Conservation (phyloP, 2,113 vertebrate genomes). For the Pangasianodon gigas region DNA sequence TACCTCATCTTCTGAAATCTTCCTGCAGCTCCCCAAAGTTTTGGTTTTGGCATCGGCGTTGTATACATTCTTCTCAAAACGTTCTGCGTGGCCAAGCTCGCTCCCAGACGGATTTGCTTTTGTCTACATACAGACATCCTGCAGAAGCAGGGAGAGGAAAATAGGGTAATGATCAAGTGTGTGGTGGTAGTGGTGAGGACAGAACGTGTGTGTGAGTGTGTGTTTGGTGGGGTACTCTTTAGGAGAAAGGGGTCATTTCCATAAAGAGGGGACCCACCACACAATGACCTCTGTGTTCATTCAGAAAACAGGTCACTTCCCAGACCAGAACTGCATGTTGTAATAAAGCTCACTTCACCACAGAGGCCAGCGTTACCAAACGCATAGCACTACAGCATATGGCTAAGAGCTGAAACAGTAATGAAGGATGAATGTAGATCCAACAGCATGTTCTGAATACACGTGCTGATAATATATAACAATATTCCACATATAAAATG, state of each 20-base stretch:
- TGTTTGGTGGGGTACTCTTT: constrained; percentile 25
- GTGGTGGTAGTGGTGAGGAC: neutral
- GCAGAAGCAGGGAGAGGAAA: neutral
- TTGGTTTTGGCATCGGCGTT: constrained; percentile 6
- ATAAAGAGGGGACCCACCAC: constrained; percentile 31
- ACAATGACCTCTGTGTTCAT: constrained; percentile 54
- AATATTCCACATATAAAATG: neutral
- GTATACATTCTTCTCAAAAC: constrained; percentile 33
- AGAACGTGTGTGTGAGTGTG: constrained; percentile 19
- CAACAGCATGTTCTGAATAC: neutral
- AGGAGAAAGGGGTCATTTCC: constrained; percentile 28
- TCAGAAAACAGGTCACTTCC: constrained; percentile 41
- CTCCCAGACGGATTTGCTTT: constrained; percentile 32
- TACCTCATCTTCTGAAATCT: constrained; percentile 11
- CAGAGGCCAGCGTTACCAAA: neutral
- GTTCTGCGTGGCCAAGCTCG: constrained; percentile 6
- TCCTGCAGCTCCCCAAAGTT: neutral
- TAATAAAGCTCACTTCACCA: constrained; percentile 21
- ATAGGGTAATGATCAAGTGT: neutral
- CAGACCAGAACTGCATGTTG: neutral
- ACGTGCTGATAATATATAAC: neutral
- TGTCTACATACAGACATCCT: constrained; percentile 4
- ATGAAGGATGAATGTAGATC: neutral
- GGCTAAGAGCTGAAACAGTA: neutral
- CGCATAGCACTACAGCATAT: neutral